Evolutionary conservation across 2,888 invertebrate genomes (phyloP).

Genomic region (Charanyca ferruginea): DNA sequence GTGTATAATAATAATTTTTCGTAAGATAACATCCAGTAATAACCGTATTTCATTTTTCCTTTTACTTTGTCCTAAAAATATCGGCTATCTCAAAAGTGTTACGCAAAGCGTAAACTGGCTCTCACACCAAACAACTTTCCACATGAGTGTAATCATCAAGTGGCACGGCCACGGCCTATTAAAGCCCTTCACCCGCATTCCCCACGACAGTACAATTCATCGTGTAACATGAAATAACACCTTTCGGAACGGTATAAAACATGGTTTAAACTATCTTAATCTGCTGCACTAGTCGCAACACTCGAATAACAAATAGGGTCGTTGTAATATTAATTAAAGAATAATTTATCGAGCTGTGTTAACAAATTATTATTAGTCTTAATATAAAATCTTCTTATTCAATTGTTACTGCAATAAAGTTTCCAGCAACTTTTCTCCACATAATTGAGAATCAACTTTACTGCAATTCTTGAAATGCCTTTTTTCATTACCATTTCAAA

Average conservation of each 20-base stretch:
- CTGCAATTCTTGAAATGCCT: conserved; percentile 10
- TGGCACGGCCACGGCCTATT: conserved; percentile 51
- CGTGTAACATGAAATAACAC: conserved; percentile 30
- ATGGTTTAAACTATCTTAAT: conserved; percentile 7
- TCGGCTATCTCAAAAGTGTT: conserved; percentile 33
- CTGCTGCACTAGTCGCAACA: not conserved
- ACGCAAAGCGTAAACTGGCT: conserved; percentile 44
- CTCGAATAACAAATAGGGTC: not conserved
- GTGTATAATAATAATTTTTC: not conserved
- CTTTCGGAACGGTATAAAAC: conserved; percentile 36
- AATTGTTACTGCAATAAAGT: not conserved
- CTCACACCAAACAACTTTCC: conserved; percentile 58
- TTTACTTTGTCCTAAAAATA: conserved; percentile 30
- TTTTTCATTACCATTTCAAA: conserved; percentile 15
- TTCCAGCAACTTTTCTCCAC: not conserved
- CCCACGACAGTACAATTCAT: conserved; percentile 28
- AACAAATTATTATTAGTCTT: too few species aligned
- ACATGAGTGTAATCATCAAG: conserved; percentile 54
- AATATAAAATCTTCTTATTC: not conserved
- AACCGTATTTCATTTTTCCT: conserved; percentile 29
- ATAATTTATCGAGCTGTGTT: not conserved
- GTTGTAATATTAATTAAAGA: conserved; percentile 1
- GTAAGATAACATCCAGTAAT: not conserved
- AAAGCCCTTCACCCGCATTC: conserved; percentile 61
- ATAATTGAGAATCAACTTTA: not conserved